Evolutionary conservation across 2,888 invertebrate species (phyloP), one percentile per base, ranked within the genome.

Genomic region (Cabera pusaria): DNA sequence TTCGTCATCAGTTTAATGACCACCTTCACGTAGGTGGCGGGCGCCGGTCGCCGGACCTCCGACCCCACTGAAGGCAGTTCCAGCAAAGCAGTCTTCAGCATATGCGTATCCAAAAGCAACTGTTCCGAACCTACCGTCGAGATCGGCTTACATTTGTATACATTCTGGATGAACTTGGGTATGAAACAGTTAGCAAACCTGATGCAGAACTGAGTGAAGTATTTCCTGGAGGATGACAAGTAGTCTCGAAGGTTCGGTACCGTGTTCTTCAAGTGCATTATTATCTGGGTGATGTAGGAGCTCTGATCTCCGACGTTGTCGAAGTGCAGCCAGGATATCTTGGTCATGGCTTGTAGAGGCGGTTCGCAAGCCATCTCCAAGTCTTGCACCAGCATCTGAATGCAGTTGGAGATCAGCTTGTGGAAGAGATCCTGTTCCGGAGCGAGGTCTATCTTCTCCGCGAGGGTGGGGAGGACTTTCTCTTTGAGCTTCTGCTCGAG

Each of bases 221-320:
- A 99, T 84, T 99, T 99, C 28, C 98, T 90, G 0, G 98, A 97
- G 0, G 96, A 95, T 0, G 96, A 92, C 1, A 99, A 88, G 64
- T 96, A 95, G 71, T 98, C 98, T 31, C 99, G 84, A 1, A 98
- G 91, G n/a, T 93, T 90, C 0, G 99, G 98, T 7, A 98, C 93
- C 0, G 95, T 93, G 58, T 94, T 94, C 61, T 96, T 95, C 7
- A 99, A 90, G 63, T 98, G 96, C 53, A 93, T 91, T 1, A 96
- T 93, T 23, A 99, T 95, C 1, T 95, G 95, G 0, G 96, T 96
- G 6, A 99, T 96, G 76, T 99, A 99, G 0, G 95, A 92, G 71
- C 98, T 98, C 80, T 99, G 98, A 77, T 99, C 99, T 6, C 99
- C 99, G 0, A 99, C 99, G 16, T 94, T 93, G 73, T 97, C 97